phyloP scores from a whole-genome alignment of 2,888 invertebrate species.

The Neoaliturus tenellus region DNA sequence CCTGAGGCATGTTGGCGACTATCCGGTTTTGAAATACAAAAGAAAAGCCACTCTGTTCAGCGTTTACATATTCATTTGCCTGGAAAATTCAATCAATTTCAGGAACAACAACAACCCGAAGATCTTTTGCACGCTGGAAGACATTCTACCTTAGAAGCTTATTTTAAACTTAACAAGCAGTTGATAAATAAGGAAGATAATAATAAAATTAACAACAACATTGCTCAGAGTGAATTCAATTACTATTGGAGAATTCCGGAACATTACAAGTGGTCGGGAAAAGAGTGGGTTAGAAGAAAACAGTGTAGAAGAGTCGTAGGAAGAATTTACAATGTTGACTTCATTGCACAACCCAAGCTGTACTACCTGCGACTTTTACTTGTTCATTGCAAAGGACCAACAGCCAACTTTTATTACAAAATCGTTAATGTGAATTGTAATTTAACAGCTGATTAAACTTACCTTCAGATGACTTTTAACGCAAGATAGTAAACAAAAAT shows the following conservation, averaged over 20 bases:
- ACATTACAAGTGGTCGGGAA: conserved; percentile 59
- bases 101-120: conserved; percentile 31
- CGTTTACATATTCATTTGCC: conserved; percentile 67
- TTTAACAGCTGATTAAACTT: no score
- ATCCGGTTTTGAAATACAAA: no score
- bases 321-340: conserved; percentile 66
- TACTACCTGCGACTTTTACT: conserved; percentile 68
- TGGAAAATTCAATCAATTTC: conserved; percentile 45
- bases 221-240: no score
- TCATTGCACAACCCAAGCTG: conserved; percentile 66
- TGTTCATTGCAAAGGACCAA: conserved; percentile 67
- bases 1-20: conserved; percentile 69
- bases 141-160: conserved; percentile 64
- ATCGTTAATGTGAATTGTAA: conserved; percentile 58
- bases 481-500: no score
- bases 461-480: no score
- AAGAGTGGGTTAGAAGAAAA: conserved; percentile 59
- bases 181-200: not conserved
- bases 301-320: conserved; percentile 62
- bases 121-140: conserved; percentile 16
- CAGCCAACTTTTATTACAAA: conserved; percentile 67
- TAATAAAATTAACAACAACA: conserved; percentile 55
- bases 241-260: conserved; percentile 64
- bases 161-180: conserved; percentile 64
- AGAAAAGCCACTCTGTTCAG: conserved; percentile 67